These are phyloP conservation scores for Willisornis vidua DNA, from an alignment of 2,113 vertebrate species.

Conservation along the genomic window DNA sequence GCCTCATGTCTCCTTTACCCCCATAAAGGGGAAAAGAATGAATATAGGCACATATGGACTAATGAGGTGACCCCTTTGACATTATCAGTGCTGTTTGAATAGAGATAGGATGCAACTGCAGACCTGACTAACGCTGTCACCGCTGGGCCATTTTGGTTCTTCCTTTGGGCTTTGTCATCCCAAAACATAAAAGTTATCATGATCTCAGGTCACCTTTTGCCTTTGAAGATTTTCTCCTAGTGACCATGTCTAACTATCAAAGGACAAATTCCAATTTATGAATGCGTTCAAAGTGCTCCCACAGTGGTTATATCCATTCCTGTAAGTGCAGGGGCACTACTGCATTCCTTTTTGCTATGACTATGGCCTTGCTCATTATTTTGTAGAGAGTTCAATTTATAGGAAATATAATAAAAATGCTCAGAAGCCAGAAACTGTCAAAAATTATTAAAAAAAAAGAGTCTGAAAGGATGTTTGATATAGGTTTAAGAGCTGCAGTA, in stretches of 20 bases:
- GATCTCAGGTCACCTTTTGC: not conserved
- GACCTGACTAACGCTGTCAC: not conserved
- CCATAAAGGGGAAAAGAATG: not conserved
- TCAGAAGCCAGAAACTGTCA: not conserved
- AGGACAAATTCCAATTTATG: not conserved
- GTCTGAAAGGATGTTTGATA: not conserved
- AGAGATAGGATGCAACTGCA: not conserved
- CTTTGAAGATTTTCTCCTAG: not conserved
- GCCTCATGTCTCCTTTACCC: not conserved
- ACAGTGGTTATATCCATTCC: not conserved
- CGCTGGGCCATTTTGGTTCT: not conserved
- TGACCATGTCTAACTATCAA: not conserved
- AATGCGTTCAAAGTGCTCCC: not conserved
- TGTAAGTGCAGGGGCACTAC: not conserved
- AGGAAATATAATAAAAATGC: not conserved
- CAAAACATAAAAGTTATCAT: not conserved
- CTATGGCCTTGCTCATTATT: not conserved
- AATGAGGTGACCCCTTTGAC: not conserved
- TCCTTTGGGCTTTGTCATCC: not conserved
- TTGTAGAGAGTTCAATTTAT: not conserved
- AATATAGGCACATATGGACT: accelerated
- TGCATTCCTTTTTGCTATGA: not conserved
- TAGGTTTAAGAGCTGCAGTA: not conserved
- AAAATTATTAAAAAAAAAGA: not conserved
- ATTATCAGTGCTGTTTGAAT: not conserved